Evolutionary conservation across 2,888 invertebrate genomes (phyloP).

Genomic region (Melolontha melolontha): DNA sequence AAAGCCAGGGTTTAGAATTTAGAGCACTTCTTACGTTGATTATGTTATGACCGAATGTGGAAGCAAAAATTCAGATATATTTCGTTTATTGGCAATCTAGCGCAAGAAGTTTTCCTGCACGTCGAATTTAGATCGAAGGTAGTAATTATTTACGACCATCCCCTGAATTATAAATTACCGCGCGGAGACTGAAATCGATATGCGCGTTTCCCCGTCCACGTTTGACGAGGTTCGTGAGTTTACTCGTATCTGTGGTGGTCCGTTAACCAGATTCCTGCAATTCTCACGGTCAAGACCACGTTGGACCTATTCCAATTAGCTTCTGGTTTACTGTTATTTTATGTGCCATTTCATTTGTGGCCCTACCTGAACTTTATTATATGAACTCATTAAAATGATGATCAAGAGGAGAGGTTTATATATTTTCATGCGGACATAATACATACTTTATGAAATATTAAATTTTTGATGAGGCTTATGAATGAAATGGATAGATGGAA

Average conservation of each 20-base stretch:
- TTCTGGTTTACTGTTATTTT: neutral
- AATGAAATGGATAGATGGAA: too few species aligned
- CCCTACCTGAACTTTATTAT: too few species aligned
- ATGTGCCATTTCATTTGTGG: neutral
- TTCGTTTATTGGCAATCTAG: neutral
- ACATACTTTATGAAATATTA: too few species aligned
- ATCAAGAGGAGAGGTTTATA: too few species aligned
- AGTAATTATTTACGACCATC: constrained; percentile 27
- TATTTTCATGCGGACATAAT: too few species aligned
- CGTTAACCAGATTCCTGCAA: neutral
- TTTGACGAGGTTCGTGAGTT: neutral
- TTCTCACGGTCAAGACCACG: neutral
- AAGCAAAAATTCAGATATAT: too few species aligned
- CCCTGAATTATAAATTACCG: constrained; percentile 23
- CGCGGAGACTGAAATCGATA: constrained; percentile 16
- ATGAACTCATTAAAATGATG: too few species aligned
- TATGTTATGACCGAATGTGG: too few species aligned
- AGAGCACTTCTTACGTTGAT: too few species aligned
- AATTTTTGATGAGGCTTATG: too few species aligned
- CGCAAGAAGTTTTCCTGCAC: neutral
- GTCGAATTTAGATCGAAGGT: constrained; percentile 23
- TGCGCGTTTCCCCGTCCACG: constrained; percentile 15
- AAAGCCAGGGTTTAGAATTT: too few species aligned
- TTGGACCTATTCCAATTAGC: constrained; percentile 14
- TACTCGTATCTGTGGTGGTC: neutral